Conservation (phyloP, 2,888 invertebrate genomes). For the Melinaea menophilus region DNA sequence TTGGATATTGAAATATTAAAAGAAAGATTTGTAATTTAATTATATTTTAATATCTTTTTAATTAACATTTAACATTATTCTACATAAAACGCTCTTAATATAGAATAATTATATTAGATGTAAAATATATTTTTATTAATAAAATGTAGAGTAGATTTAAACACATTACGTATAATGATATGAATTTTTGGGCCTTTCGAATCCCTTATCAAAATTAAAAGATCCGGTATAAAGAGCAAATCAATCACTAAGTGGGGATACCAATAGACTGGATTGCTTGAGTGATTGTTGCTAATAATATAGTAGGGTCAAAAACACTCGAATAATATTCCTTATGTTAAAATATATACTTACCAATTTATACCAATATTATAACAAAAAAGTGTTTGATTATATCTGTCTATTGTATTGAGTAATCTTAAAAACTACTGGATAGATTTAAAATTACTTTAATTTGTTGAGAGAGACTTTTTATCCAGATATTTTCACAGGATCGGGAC, state of each 20-base stretch:
- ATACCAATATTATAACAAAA: too few relatives aligned
- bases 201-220: not conserved
- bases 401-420: too few relatives aligned
- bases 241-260: conserved; percentile 1
- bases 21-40: not conserved
- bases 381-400: too few relatives aligned
- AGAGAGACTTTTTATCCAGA: too few relatives aligned
- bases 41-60: not conserved
- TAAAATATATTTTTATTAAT: too few relatives aligned
- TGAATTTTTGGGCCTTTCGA: not conserved
- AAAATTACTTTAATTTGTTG: too few relatives aligned
- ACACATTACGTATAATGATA: not conserved
- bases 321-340: not conserved
- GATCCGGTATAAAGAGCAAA: not conserved
- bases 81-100: not conserved
- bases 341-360: not conserved
- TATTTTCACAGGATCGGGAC: too few relatives aligned
- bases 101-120: too few relatives aligned
- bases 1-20: not conserved
- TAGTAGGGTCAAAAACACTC: not conserved
- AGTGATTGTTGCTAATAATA: conserved; percentile 5
- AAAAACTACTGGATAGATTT: too few relatives aligned
- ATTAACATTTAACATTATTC: not conserved
- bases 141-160: too few relatives aligned
- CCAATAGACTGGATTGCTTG: not conserved